These are phyloP conservation scores for Caenorhabditis macrosperma DNA, from an alignment of 2,888 invertebrate genomes.

Conservation along the genomic window DNA sequence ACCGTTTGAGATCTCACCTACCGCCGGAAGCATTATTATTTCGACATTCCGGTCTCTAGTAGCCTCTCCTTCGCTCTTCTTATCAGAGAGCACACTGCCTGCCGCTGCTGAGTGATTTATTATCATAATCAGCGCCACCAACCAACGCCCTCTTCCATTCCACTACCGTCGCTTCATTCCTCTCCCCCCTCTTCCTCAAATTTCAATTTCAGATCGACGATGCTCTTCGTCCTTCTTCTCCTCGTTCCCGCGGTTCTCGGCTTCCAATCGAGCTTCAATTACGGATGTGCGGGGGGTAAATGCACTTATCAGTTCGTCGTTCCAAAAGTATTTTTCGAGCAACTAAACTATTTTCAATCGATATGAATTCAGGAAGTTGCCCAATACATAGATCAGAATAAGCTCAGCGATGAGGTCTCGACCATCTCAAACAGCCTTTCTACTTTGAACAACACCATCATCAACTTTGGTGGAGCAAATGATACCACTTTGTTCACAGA, in stretches of 20 bases:
- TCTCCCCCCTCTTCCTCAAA: not conserved
- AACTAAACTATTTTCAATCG: not conserved
- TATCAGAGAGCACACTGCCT: conserved; percentile 40
- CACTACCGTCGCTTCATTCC: conserved; percentile 5
- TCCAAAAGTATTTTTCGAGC: conserved; percentile 10
- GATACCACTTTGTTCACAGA: conserved; percentile 6
- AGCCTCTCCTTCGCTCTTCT: conserved; percentile 26
- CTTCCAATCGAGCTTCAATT: conserved; percentile 40
- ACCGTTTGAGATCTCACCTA: conserved; percentile 28
- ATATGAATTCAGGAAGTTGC: conserved; percentile 30
- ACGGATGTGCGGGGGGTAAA: conserved; percentile 36
- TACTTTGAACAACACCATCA: conserved; percentile 9
- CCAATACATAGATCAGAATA: conserved; percentile 17
- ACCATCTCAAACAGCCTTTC: not conserved
- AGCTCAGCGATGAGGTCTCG: conserved; percentile 5
- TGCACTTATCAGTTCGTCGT: conserved; percentile 45
- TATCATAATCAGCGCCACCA: conserved; percentile 52
- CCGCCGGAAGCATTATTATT: not conserved
- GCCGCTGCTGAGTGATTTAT: conserved; percentile 54
- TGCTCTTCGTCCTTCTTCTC: conserved; percentile 30
- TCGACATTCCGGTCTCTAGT: conserved; percentile 4
- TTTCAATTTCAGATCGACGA: conserved; percentile 22
- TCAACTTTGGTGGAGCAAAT: not conserved
- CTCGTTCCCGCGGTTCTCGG: conserved; percentile 27
- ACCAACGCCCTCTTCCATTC: conserved; percentile 35